Conservation (phyloP, 2,113 vertebrate species). For the Lanius ludovicianus region DNA sequence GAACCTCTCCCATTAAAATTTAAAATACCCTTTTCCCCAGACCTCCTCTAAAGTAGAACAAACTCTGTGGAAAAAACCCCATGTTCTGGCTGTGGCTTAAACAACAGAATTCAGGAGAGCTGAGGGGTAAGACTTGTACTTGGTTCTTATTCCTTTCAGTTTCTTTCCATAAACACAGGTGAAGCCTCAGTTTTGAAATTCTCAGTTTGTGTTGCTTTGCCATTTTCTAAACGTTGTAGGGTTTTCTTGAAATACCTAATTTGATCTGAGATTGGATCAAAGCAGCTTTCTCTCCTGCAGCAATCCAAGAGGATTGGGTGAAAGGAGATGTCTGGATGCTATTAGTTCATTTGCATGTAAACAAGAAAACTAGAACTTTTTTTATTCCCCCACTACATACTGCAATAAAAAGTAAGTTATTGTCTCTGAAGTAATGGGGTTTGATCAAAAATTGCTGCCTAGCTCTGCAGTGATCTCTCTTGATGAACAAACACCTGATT, state of each 20-base stretch:
- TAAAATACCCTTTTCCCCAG: background rate
- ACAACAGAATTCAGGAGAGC: background rate
- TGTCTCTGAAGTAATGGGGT: background rate
- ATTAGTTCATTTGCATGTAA: background rate
- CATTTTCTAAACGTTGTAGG: background rate
- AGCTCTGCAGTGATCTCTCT: background rate
- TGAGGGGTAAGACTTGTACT: background rate
- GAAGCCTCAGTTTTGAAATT: background rate
- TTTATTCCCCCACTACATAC: background rate
- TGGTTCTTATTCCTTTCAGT: background rate
- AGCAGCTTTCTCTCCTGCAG: background rate
- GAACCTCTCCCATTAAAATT: background rate
- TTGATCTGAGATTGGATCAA: background rate
- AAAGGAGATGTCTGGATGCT: background rate
- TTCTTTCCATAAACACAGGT: background rate
- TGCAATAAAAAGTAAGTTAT: background rate
- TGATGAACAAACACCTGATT: background rate
- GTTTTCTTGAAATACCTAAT: background rate
- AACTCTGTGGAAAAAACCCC: fast-evolving
- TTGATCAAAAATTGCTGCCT: background rate
- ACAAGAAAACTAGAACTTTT: background rate
- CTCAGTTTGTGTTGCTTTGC: background rate
- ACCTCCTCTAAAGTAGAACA: background rate
- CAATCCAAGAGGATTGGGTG: background rate
- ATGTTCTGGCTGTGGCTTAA: background rate